Conservation (phyloP, 2,888 invertebrate genomes). For the Neocrepidodera transversa region DNA sequence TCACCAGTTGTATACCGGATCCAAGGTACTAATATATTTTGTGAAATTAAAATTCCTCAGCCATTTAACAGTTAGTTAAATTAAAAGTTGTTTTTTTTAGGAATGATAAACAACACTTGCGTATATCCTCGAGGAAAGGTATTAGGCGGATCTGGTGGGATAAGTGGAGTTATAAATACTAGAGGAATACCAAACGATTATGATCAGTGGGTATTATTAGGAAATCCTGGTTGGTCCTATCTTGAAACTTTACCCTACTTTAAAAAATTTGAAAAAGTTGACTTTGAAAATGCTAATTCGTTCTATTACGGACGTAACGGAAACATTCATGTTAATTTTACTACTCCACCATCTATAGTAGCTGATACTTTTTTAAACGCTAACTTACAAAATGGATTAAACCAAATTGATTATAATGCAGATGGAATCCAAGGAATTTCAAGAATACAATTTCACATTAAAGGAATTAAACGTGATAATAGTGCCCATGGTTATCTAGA, state of each 20-base stretch:
- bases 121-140: constrained; percentile 69
- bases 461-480: constrained; percentile 16
- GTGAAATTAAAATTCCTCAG: too few relatives aligned
- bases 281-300: background rate
- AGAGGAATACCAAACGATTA: too few relatives aligned
- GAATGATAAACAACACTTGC: constrained; percentile 53
- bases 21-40: too few relatives aligned
- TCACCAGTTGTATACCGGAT: too few relatives aligned
- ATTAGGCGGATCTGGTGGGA: constrained; percentile 77
- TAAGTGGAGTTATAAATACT: constrained; percentile 73
- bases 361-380: too few relatives aligned
- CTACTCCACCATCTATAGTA: background rate
- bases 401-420: constrained; percentile 27
- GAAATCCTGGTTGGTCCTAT: constrained; percentile 74
- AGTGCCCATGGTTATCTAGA: too few relatives aligned
- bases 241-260: constrained; percentile 82
- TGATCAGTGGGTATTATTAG: constrained; percentile 73
- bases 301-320: background rate
- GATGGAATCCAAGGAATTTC: constrained; percentile 11
- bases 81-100: too few relatives aligned
- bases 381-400: constrained; percentile 58
- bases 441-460: constrained; percentile 25
- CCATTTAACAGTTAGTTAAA: too few relatives aligned
- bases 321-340: constrained; percentile 42
- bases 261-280: constrained; percentile 71